phyloP scores from a whole-genome alignment of 2,113 vertebrate genomes.

The Aramus guarauna region DNA sequence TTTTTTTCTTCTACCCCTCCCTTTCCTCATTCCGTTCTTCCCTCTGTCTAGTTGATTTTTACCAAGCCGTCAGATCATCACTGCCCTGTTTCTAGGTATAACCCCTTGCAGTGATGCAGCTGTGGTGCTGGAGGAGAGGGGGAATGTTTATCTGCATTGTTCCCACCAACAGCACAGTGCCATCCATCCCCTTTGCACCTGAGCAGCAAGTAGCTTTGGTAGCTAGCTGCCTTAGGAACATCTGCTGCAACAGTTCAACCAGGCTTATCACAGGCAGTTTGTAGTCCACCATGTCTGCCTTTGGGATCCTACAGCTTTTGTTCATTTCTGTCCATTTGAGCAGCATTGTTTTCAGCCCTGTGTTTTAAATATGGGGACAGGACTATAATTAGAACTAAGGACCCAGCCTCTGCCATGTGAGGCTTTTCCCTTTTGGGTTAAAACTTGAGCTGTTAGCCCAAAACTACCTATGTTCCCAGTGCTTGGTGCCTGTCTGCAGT shows the following conservation, averaged over 20 bases:
- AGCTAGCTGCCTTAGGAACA: background rate
- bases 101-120: background rate
- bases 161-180: background rate
- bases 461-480: background rate
- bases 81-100: background rate
- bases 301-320: background rate
- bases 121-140: background rate
- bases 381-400: background rate
- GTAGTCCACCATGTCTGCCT: background rate
- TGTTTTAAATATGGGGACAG: background rate
- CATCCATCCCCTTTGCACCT: background rate
- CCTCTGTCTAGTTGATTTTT: background rate
- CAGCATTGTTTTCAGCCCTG: background rate
- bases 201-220: background rate
- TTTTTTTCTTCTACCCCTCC: rapidly evolving
- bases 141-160: rapidly evolving
- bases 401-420: background rate
- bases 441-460: background rate
- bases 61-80: background rate
- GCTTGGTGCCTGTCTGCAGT: background rate
- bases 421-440: background rate
- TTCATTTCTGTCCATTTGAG: background rate
- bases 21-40: background rate
- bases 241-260: background rate
- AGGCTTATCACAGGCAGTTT: background rate